phyloP scores from a whole-genome alignment of 2,113 vertebrate genomes.

The Ascaphus truei region DNA sequence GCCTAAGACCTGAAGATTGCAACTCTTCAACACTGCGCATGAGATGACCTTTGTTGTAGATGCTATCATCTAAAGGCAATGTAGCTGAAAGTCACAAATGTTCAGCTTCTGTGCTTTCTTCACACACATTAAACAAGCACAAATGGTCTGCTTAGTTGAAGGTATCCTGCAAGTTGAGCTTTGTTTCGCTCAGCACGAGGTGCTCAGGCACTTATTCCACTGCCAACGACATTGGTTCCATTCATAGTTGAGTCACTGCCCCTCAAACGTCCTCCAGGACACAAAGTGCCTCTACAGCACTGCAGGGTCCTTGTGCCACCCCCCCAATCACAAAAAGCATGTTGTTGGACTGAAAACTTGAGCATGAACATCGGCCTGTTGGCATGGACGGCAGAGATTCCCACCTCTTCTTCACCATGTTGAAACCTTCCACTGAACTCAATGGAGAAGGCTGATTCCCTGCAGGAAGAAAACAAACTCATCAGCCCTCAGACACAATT shows the following conservation, averaged over 20 bases:
- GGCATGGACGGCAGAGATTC: constrained; percentile 81
- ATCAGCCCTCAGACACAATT: neutral
- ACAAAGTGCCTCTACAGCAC: constrained; percentile 86
- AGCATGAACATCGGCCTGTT: constrained; percentile 86
- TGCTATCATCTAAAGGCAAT: neutral
- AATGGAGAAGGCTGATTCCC: constrained; percentile 90
- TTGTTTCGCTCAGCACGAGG: neutral
- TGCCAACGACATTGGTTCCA: neutral
- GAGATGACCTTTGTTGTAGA: neutral
- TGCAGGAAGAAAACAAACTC: constrained; percentile 45
- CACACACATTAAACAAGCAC: neutral
- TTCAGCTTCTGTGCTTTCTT: neutral
- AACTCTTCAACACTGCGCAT: neutral
- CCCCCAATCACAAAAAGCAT: constrained; percentile 87
- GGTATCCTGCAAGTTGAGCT: neutral
- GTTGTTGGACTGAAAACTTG: constrained; percentile 65
- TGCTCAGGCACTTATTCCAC: constrained; percentile 51
- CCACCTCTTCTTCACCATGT: constrained; percentile 81
- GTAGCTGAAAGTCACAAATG: neutral
- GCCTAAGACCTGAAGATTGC: neutral
- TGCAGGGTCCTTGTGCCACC: constrained; percentile 89
- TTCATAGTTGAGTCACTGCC: neutral
- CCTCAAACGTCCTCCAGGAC: constrained; percentile 78
- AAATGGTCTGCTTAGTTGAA: neutral
- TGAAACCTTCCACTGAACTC: constrained; percentile 86